Evolutionary conservation across 2,113 vertebrate species (phyloP), one percentile per base, ranked within the genome.

Genomic region (Prietella phreatophila): DNA sequence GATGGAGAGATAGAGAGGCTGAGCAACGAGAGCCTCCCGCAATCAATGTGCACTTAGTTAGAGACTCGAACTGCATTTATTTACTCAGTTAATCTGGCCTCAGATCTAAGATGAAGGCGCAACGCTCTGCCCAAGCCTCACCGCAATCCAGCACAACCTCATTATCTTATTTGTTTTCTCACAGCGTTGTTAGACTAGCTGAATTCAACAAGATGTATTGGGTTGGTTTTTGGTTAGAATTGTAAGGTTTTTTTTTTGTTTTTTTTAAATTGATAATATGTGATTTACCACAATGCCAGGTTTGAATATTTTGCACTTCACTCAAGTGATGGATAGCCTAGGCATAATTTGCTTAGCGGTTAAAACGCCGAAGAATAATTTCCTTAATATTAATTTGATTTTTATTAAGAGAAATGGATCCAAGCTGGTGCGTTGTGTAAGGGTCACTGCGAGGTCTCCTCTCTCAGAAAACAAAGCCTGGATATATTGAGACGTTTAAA

Each of bases 21-120:
- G 58, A 85, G 78, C 39, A 50, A 65, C 2, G 60, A 58, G 69
- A 63, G 56, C 82, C 82, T 88, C 71, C 82, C 13, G 33, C 82
- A 84, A 84, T 88, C 86, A 84, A 84, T 88, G 86, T n/a, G 71
- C 42, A 88, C 82, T 88, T 84, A 78, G 86, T 87, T 87, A 87
- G 55, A 84, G 82, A 76, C 81, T 83, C 69, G 6, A 53, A 60
- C 27, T 36, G 42, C 71, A 84, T 88, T 88, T 88, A 88, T 88
- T 84, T 78, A 78, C 71, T 78, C 69, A 27, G 69, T 53, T 84
- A 84, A 88, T 84, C 86, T 65, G 69, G 27, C 30, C 58, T 78
- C 20, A 53, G 82, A 76, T 88, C 81, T 27, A 19, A 61, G 75
- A 19, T 30, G 84, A 78, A 85, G 71, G 53, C 25, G 25, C 22